Evolutionary conservation across 2,888 invertebrate species (phyloP).

Genomic region (Nephrocerus scutellatus): DNA sequence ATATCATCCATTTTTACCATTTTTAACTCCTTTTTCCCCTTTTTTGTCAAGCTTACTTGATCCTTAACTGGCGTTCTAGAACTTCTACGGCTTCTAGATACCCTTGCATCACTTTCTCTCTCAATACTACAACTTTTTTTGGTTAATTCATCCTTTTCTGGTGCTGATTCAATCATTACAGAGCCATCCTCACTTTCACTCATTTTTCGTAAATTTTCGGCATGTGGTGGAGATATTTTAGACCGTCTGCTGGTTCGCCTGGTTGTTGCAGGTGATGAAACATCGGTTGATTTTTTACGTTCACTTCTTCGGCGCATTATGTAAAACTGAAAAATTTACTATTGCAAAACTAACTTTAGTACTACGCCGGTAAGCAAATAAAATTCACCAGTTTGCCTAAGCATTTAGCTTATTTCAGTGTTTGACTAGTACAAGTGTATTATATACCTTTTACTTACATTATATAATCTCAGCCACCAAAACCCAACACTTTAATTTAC

Average conservation of each 20-base stretch:
- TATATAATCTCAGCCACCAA: no score
- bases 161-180: constrained; percentile 3
- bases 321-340: no score
- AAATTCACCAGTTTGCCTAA: no score
- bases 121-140: constrained; percentile 20
- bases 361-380: no score
- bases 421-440: no score
- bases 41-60: constrained; percentile 27
- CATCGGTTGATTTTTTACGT: constrained; percentile 56
- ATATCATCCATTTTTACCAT: constrained; percentile 47
- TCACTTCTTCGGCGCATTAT: constrained; percentile 69
- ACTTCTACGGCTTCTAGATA: constrained; percentile 30
- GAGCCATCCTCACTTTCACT: constrained; percentile 29
- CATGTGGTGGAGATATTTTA: constrained; percentile 27
- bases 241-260: constrained; percentile 36
- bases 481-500: no score
- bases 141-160: constrained; percentile 23
- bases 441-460: no score
- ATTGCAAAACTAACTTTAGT: no score
- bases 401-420: no score
- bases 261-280: constrained; percentile 54
- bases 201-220: constrained; percentile 30
- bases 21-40: constrained; percentile 22
- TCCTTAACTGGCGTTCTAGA: constrained; percentile 23
- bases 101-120: constrained; percentile 10